These are phyloP conservation scores for Podocnemis expansa DNA, from an alignment of 2,113 vertebrate species.

Conservation along the genomic window DNA sequence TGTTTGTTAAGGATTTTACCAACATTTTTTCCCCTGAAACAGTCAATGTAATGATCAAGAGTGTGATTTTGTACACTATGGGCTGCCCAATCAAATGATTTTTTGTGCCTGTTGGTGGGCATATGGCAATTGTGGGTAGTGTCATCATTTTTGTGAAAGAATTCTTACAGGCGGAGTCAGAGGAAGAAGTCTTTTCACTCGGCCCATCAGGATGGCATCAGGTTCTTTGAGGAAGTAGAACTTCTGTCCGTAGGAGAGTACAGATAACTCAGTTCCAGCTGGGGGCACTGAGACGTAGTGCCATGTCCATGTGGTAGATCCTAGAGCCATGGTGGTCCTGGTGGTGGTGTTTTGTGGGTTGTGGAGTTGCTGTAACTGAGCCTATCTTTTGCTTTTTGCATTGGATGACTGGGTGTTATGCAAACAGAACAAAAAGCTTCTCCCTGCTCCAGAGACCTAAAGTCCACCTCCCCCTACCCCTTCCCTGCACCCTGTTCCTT, in stretches of 20 bases:
- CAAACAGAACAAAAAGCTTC: neutral
- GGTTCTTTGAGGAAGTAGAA: neutral
- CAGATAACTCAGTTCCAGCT: neutral
- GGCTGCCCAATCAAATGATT: no score
- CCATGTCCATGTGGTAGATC: no score
- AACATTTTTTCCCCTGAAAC: no score
- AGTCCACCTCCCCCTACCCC: neutral
- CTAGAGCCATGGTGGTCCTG: neutral
- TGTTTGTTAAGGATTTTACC: no score
- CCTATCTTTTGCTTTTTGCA: no score
- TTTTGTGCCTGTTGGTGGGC: no score
- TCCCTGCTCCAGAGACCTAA: neutral
- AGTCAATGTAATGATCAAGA: no score
- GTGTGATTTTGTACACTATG: no score
- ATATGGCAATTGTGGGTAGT: neutral
- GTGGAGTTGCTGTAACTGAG: no score
- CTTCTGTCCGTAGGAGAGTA: neutral
- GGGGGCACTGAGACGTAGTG: no score
- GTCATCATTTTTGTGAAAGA: neutral
- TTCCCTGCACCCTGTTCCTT: neutral
- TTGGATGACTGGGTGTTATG: neutral
- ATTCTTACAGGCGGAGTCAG: neutral
- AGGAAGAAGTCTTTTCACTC: neutral
- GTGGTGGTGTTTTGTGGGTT: neutral
- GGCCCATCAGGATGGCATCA: no score